phyloP scores from a whole-genome alignment of 1,140 invertebrate genomes.

The Cydia fagiglandana region DNA sequence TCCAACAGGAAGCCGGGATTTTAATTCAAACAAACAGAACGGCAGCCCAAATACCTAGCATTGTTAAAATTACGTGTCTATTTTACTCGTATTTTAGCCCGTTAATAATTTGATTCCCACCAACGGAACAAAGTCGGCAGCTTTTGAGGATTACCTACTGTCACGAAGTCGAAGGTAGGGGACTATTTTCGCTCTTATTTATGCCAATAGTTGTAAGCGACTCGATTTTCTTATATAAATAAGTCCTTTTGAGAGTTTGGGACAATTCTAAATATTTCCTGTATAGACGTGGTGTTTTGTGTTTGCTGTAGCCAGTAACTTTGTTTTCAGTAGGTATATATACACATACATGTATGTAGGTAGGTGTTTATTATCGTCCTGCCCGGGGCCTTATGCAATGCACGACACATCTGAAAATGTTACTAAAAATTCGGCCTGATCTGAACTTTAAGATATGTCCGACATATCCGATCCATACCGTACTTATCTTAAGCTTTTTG shows the following conservation, averaged over 20 bases:
- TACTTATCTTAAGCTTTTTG: too few species aligned
- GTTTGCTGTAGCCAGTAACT: background rate
- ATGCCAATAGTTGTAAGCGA: background rate
- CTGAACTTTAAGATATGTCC: too few species aligned
- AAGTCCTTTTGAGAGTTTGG: background rate
- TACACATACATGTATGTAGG: too few species aligned
- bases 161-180: constrained; percentile 1
- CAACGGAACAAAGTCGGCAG: constrained; percentile 2
- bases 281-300: background rate
- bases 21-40: constrained; percentile 9
- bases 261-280: background rate
- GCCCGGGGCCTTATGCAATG: too few species aligned
- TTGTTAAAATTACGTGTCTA: constrained; percentile 19
- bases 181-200: background rate
- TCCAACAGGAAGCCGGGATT: background rate
- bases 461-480: too few species aligned
- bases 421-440: too few species aligned
- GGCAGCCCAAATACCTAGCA: background rate
- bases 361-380: too few species aligned
- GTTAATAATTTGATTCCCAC: constrained; percentile 9
- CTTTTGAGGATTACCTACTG: background rate
- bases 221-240: background rate
- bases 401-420: too few species aligned
- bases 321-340: background rate
- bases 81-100: background rate